These are phyloP conservation scores for Rhopalosiphum nymphaeae DNA, from an alignment of 2,888 invertebrate species.

Conservation along the genomic window DNA sequence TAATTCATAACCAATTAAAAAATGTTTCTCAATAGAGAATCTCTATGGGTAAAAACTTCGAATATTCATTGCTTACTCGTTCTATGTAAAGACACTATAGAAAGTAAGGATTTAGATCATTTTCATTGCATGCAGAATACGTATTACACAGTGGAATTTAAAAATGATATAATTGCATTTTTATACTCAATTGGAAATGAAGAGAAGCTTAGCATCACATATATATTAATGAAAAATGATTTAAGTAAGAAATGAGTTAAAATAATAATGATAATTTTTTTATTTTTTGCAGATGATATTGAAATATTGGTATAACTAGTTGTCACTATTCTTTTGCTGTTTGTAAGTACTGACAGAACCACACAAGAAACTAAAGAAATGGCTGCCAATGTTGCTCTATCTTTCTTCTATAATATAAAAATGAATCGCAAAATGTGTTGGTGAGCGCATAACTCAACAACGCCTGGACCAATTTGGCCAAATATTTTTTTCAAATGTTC, in stretches of 20 bases:
- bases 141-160: neutral
- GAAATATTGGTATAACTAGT: conserved; percentile 84
- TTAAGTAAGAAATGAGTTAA: neutral
- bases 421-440: too few relatives aligned
- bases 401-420: neutral
- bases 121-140: neutral
- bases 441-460: too few relatives aligned
- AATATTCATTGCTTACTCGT: neutral
- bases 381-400: conserved; percentile 74
- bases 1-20: neutral
- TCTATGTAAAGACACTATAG: neutral
- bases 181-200: neutral
- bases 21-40: neutral
- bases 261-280: neutral
- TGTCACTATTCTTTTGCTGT: conserved; percentile 91
- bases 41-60: too few relatives aligned
- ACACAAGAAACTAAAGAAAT: conserved; percentile 87
- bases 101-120: neutral
- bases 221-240: neutral
- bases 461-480: too few relatives aligned
- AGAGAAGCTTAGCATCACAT: neutral
- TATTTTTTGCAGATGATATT: neutral
- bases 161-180: neutral
- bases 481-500: too few relatives aligned
- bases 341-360: conserved; percentile 86